A percentile compares a stretch with the other conserved stretches of the same genome.
Conservation (phyloP, 2,888 invertebrate species). For the Chrysolina haemoptera region DNA sequence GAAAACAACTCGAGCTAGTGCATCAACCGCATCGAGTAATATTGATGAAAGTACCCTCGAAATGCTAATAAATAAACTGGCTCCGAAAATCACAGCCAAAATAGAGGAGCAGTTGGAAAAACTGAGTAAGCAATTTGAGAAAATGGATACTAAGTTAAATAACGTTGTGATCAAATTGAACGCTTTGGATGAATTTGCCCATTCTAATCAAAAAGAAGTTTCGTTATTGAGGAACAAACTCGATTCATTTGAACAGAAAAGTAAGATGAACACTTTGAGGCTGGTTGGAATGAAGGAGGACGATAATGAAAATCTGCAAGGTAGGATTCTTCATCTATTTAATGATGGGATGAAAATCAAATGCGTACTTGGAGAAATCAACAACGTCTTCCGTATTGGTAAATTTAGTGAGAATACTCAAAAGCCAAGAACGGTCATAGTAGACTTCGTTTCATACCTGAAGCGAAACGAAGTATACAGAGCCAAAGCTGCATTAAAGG, state of each 20-base stretch:
- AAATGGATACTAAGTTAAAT: conserved; percentile 14
- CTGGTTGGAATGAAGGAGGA: conserved; percentile 9
- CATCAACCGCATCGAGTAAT: neutral
- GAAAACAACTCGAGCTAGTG: conserved; percentile 12
- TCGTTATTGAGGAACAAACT: neutral
- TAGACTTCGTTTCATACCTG: conserved; percentile 7
- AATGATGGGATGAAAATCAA: conserved; percentile 14
- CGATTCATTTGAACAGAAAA: conserved; percentile 6
- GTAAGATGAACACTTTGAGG: neutral
- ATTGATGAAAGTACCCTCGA: neutral
- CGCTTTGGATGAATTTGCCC: conserved; percentile 11
- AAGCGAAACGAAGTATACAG: neutral
- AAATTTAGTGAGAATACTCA: neutral
- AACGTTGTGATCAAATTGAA: conserved; percentile 5
- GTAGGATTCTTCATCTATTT: neutral
- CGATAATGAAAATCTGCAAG: conserved; percentile 11
- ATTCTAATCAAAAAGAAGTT: conserved; percentile 8
- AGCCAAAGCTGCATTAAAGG: conserved; percentile 2
- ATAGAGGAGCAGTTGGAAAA: conserved; percentile 11
- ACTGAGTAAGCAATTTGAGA: conserved; percentile 3
- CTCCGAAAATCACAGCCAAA: conserved; percentile 1
- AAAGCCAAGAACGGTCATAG: conserved; percentile 12
- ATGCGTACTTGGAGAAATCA: conserved; percentile 1
- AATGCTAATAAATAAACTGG: conserved; percentile 3
- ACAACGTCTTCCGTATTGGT: conserved; percentile 10